Percentiles rank a stretch among this genome's conserved stretches.
These are phyloP conservation scores for Scelioninae gen. 2 DNA, from an alignment of 2,888 invertebrate species.

Conservation along the genomic window DNA sequence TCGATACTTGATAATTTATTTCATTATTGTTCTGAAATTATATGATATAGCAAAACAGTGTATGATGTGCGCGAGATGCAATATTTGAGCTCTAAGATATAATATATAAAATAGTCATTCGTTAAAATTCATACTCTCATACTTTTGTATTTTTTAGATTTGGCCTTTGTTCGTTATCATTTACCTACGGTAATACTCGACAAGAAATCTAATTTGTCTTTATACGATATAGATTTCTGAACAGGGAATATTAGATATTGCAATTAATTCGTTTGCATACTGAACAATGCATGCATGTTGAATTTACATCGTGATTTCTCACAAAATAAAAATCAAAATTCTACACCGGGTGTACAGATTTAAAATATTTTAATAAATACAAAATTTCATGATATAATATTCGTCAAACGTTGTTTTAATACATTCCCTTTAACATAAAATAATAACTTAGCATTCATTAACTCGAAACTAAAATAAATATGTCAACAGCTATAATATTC, in stretches of 20 bases:
- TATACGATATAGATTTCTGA: slow-evolving; percentile 16
- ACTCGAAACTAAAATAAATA: too few relatives aligned
- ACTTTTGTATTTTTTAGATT: slow-evolving; percentile 46
- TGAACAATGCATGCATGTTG: slow-evolving; percentile 26
- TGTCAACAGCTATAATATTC: too few relatives aligned
- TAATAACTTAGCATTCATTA: too few relatives aligned
- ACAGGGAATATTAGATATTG: not conserved
- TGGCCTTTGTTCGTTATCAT: slow-evolving; percentile 46
- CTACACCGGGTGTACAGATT: too few relatives aligned
- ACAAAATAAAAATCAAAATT: not conserved
- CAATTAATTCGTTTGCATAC: slow-evolving; percentile 22
- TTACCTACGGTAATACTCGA: slow-evolving; percentile 43
- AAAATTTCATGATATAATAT: too few relatives aligned
- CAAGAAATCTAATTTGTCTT: slow-evolving; percentile 29
- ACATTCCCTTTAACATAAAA: too few relatives aligned
- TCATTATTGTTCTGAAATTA: slow-evolving; percentile 51
- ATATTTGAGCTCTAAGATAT: slow-evolving; percentile 57
- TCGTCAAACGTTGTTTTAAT: too few relatives aligned
- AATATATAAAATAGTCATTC: slow-evolving; percentile 58
- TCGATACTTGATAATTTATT: slow-evolving; percentile 31
- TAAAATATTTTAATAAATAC: not conserved
- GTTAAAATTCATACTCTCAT: slow-evolving; percentile 53
- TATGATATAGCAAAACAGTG: slow-evolving; percentile 58
- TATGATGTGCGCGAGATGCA: slow-evolving; percentile 57
- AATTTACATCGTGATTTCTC: slow-evolving; percentile 4